Conservation (phyloP, 2,113 vertebrate genomes). For the Lagopus leucura region DNA sequence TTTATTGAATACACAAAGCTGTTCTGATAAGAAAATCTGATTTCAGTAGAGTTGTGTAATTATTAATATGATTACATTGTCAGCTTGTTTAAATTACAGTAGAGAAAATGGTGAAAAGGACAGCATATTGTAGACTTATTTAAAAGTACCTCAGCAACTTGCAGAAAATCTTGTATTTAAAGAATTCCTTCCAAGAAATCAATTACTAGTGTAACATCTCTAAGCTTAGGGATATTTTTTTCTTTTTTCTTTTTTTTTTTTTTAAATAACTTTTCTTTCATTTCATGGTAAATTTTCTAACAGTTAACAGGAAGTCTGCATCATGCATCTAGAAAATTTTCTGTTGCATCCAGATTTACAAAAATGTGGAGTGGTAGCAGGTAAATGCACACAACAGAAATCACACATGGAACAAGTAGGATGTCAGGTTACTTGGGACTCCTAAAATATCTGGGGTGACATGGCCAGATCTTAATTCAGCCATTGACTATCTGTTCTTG, state of each 20-base stretch:
- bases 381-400: accelerated
- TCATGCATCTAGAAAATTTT: background rate
- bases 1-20: background rate
- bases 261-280: background rate
- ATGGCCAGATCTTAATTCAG: background rate
- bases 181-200: background rate
- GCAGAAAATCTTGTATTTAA: background rate
- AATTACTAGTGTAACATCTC: background rate
- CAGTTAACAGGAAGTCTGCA: background rate
- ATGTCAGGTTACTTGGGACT: background rate
- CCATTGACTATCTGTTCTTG: background rate
- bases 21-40: background rate
- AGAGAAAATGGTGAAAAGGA: background rate
- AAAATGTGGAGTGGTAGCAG: background rate
- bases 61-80: background rate
- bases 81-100: background rate
- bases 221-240: background rate
- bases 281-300: background rate
- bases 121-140: background rate
- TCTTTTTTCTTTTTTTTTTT: background rate
- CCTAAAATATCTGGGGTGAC: background rate
- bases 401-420: accelerated
- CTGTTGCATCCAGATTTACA: background rate
- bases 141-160: background rate
- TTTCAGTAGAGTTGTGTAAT: background rate